Evolutionary conservation across 2,797 vertebrate species (phyloP), one percentile per base, ranked within the genome.

Genomic region (Sebastiscus albofasciatus): DNA sequence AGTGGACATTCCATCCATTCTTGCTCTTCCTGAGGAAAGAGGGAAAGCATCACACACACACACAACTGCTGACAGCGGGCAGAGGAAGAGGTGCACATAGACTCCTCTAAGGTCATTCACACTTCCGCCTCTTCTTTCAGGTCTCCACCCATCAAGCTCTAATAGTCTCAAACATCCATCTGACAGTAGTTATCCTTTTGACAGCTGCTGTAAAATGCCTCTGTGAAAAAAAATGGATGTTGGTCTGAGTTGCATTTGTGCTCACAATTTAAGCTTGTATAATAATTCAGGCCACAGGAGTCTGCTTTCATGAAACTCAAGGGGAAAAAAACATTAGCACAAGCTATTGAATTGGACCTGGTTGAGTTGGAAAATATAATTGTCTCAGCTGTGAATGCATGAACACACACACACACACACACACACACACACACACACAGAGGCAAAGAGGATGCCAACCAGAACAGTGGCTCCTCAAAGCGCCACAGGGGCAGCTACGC

Each of bases 21-120:
- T 86, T 87, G 78, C 26, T 87, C 88, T 94, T 93, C 93, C 93
- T 92, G 90, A 91, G 89, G 87, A 92, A 92, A 81, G 83, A 88
- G 81, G 52, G 77, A 87, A 85, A 90, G 80, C 74, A 81, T 89
- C 58, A 60, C 29, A 24, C 75, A 71, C 55, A 24, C 69, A 72
- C 55, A 73, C 64, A 79, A 52, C 77, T 80, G 79, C 67, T 82
- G 80, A 85, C 83, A 85, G 75, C 71, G 78, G 81, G 60, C 54
- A 1, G 59, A 79, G 77, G 67, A 73, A 91, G 79, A 83, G 67
- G 64, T 80, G 79, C 68, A 46, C 73, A 72, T 49, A 46, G 72
- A 76, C 42, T 62, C 72, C 69, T 83, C 54, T 69, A 68, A 8
- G 80, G 78, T 86, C 85, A 87, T 56, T 74, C 71, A 83, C 72